phyloP scores from a whole-genome alignment of 64 coral and sea anemone genomes.

The Stichodactyla mertensii region DNA sequence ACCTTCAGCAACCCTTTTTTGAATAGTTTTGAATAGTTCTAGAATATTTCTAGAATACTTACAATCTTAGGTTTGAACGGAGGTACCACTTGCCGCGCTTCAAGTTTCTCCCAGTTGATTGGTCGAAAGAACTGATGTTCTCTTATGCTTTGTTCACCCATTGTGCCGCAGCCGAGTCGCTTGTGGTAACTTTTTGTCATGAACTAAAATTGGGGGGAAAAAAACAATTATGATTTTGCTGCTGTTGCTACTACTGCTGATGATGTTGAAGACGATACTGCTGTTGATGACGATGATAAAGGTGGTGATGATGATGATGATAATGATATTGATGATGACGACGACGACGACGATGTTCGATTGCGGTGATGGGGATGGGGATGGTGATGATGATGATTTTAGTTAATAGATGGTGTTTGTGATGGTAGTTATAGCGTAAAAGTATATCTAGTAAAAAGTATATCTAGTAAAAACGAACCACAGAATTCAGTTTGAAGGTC shows the following conservation, averaged over 20 bases:
- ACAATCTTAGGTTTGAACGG: conserved; percentile 96
- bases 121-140: conserved; percentile 89
- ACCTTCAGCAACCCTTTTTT: too few relatives aligned
- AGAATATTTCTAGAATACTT: conserved; percentile 36
- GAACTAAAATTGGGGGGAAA: conserved; percentile 37
- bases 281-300: not conserved
- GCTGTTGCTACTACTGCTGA: not conserved
- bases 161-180: conserved; percentile 78
- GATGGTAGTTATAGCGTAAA: not conserved
- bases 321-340: not conserved
- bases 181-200: conserved; percentile 84
- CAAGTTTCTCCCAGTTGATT: conserved; percentile 81
- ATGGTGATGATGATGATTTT: not conserved
- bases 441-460: too few relatives aligned
- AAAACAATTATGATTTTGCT: not conserved
- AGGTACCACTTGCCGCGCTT: conserved; percentile 58
- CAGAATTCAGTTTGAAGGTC: too few relatives aligned
- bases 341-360: not conserved
- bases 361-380: not conserved
- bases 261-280: not conserved
- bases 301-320: not conserved
- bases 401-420: not conserved
- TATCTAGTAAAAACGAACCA: too few relatives aligned
- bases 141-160: conserved; percentile 74
- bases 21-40: too few relatives aligned